Base-by-base conservation (phyloP, 2,888 invertebrate species). In the Malacosoma neustria region DNA sequence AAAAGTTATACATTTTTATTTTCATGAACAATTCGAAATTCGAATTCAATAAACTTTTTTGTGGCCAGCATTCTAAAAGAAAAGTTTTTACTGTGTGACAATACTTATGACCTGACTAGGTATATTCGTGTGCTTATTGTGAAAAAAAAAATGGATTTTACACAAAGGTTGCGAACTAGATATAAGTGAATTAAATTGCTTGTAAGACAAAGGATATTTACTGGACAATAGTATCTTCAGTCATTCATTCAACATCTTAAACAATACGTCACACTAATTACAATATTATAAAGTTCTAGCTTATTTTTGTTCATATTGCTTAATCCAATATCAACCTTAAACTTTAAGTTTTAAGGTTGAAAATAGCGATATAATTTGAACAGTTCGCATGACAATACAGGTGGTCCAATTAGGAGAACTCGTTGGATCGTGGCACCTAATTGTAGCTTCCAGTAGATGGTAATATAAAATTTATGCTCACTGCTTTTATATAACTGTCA, bases 251-350 rank as follows among this genome's bases (percentile, higher is more conserved):
- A 54, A 39, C 34, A 42, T 32, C 30, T 11, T 37, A 49, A 49
- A 63, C 55, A 58, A 62, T 52, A 40, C 45, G 46, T 50, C 49
- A 45, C 44, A 49, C 47, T 55, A 57, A 65, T 65, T 64, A 57
- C 64, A 65, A 67, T 61, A 46, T 55, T 54, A 51, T 49, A 54
- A 45, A 43, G 29, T 39, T 38, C 40, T 34, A 32, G 35, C 38
- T 33, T 35, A 22, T 22, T 22, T 22, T 22, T 2, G 5, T 2
- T 22, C 9, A 22, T 9, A 22, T 22, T 4, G 22, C 9, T 22
- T 9, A 2, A 9, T 22, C 22, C 2, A 22, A 4, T 22, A 9
- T 22, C 22, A 22, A 22, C 22, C 22, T 22, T 22, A 22, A 7
- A 3, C 2, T 1, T 1, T 22, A 22, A 22, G 9, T 5, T 7